Percentiles rank a stretch among this genome's conserved stretches.
These are phyloP conservation scores for Parthenolecanium corni DNA, from an alignment of 2,888 invertebrate species.

Conservation along the genomic window DNA sequence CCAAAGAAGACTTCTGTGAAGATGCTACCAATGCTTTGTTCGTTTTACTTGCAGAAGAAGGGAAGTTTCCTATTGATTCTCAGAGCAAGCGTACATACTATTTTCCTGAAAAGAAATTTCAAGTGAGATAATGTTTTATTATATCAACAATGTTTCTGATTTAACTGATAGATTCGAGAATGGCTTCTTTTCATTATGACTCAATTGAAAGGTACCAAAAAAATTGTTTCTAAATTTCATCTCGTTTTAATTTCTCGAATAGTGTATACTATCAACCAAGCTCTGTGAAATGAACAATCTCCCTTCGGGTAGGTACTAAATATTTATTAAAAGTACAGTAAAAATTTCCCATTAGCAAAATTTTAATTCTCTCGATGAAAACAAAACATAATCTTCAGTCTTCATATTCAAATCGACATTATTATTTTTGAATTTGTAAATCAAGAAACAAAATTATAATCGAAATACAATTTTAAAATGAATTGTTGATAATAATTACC, in stretches of 20 bases:
- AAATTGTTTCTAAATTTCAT: not conserved
- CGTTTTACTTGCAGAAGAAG: conserved; percentile 61
- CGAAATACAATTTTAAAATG: no score
- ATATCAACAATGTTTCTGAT: not conserved
- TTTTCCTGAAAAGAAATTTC: conserved; percentile 56
- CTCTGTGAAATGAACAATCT: not conserved
- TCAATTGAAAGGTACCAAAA: not conserved
- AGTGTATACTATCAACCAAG: not conserved
- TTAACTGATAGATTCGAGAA: no score
- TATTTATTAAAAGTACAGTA: no score
- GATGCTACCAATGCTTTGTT: conserved; percentile 60
- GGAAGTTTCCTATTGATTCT: conserved; percentile 51
- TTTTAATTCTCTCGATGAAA: no score
- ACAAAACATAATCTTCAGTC: no score
- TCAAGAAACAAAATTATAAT: no score
- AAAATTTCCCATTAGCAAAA: no score
- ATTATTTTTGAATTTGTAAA: no score
- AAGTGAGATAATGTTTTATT: conserved; percentile 38
- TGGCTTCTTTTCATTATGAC: no score
- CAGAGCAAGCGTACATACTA: conserved; percentile 36
- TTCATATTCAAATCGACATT: no score
- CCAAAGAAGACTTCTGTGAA: not conserved
- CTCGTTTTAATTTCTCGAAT: not conserved
- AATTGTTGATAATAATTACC: no score
- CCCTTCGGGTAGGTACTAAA: no score